These are phyloP conservation scores for Lagocephalus sceleratus DNA, from an alignment of 2,797 vertebrate species.

Conservation along the genomic window DNA sequence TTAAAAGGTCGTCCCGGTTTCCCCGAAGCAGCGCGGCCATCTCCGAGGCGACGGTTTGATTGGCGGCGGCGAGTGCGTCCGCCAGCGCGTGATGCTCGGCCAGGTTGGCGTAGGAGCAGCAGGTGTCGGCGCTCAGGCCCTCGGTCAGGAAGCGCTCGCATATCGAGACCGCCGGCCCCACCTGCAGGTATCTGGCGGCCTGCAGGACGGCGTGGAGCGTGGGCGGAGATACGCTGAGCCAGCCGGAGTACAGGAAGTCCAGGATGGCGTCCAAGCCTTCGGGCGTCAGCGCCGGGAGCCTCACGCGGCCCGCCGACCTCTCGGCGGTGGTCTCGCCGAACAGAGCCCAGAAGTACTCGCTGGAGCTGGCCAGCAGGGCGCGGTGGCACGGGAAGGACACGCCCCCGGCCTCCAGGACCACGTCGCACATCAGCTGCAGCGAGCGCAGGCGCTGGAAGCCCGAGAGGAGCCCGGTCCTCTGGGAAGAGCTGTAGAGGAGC, in stretches of 20 bases:
- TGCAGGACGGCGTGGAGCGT: conserved; percentile 84
- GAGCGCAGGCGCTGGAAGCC: conserved; percentile 86
- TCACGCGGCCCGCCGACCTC: conserved; percentile 76
- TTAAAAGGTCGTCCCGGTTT: conserved; percentile 61
- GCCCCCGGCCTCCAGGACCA: conserved; percentile 84
- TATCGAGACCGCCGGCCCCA: conserved; percentile 82
- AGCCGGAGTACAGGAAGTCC: conserved; percentile 95
- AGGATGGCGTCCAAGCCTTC: conserved; percentile 82
- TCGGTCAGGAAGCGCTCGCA: conserved; percentile 85
- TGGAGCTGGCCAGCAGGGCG: conserved; percentile 89
- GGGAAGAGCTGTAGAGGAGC: conserved; percentile 87
- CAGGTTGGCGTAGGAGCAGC: conserved; percentile 87
- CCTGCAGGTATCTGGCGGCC: conserved; percentile 91
- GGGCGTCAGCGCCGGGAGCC: conserved; percentile 81
- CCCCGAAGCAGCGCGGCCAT: conserved; percentile 73
- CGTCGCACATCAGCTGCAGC: conserved; percentile 86
- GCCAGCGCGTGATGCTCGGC: conserved; percentile 81
- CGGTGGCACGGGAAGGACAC: conserved; percentile 88
- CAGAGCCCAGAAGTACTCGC: conserved; percentile 93
- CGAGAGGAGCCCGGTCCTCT: conserved; percentile 79
- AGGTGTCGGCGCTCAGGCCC: conserved; percentile 79
- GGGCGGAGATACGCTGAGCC: conserved; percentile 83
- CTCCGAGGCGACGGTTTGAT: conserved; percentile 78
- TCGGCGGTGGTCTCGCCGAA: conserved; percentile 89
- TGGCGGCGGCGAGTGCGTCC: conserved; percentile 71